Conservation (phyloP, 2,888 invertebrate genomes). For the Machimus atricapillus region DNA sequence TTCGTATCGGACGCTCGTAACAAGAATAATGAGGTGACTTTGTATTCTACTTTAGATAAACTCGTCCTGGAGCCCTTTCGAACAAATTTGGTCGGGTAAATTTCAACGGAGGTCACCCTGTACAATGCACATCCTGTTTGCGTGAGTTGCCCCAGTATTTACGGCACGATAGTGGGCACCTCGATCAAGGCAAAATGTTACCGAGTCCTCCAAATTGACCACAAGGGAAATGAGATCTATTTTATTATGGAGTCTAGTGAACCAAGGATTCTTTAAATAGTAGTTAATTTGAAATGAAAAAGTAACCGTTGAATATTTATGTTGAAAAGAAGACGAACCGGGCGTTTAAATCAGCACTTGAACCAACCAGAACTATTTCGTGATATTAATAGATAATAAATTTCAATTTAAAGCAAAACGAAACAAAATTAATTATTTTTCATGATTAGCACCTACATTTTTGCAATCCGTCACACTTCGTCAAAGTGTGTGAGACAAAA, state of each 20-base stretch:
- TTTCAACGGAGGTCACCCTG: not conserved
- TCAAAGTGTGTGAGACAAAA: too few species aligned
- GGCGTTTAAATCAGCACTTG: too few species aligned
- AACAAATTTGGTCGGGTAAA: not conserved
- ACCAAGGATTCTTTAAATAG: not conserved
- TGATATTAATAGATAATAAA: too few species aligned
- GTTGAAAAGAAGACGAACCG: too few species aligned
- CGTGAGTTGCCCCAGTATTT: not conserved
- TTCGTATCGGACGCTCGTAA: not conserved
- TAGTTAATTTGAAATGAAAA: too few species aligned
- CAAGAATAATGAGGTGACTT: conserved; percentile 18
- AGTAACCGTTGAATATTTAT: too few species aligned
- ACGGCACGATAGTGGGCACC: not conserved
- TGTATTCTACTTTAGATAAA: not conserved
- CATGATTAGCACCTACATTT: too few species aligned
- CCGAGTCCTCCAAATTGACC: not conserved
- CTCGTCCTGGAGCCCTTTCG: not conserved
- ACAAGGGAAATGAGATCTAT: not conserved
- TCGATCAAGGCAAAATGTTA: not conserved
- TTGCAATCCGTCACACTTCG: too few species aligned
- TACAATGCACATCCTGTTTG: not conserved
- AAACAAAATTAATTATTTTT: too few species aligned
- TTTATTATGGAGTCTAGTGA: not conserved
- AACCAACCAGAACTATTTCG: too few species aligned
- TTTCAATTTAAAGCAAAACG: too few species aligned